phyloP scores from a whole-genome alignment of 2,797 vertebrate species.

The Falco naumanni region DNA sequence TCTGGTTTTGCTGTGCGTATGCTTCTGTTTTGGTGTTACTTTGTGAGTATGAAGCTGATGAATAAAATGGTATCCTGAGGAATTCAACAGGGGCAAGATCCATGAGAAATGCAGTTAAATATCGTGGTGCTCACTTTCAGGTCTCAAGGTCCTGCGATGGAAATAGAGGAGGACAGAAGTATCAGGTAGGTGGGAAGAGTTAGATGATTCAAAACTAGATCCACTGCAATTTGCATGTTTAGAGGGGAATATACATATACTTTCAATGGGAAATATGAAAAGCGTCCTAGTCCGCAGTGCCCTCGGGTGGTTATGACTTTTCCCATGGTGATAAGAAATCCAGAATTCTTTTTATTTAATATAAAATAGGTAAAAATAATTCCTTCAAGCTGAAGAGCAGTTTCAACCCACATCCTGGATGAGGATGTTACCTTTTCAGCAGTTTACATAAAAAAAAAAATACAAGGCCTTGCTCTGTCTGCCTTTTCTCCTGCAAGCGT shows the following conservation, averaged over 20 bases:
- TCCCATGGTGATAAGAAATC: neutral
- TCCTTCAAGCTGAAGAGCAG: neutral
- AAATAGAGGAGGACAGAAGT: neutral
- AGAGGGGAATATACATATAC: neutral
- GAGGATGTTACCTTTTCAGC: neutral
- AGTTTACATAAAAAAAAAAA: neutral
- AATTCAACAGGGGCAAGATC: neutral
- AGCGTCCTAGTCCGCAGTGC: neutral
- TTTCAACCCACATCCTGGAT: neutral
- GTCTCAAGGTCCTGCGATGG: neutral
- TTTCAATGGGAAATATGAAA: neutral
- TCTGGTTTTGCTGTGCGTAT: neutral
- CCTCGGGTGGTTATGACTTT: neutral
- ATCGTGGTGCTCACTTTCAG: rapidly evolving
- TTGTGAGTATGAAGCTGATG: neutral
- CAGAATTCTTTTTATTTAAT: neutral
- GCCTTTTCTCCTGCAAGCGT: neutral
- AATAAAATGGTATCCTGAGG: neutral
- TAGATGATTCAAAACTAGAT: neutral
- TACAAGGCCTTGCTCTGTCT: neutral
- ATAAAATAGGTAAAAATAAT: neutral
- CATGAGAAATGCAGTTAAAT: neutral
- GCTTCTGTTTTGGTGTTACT: neutral
- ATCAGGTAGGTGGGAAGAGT: neutral
- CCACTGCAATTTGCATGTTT: neutral